These are phyloP conservation scores for Siniperca obscura DNA, from an alignment of 2,797 vertebrate genomes.

Conservation along the genomic window DNA sequence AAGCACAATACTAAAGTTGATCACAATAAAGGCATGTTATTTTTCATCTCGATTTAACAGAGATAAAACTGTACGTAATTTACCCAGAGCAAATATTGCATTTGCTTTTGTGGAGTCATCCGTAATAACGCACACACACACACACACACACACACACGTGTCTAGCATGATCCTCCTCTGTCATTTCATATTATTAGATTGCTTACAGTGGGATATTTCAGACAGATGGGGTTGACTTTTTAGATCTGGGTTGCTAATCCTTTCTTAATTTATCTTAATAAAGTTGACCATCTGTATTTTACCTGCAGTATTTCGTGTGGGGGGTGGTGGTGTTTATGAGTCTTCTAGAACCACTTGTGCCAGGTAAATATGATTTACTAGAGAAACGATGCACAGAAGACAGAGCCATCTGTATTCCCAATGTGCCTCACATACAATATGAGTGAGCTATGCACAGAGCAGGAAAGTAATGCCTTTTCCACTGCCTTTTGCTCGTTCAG, in stretches of 20 bases:
- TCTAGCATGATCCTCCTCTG: background rate
- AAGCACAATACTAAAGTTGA: conserved; percentile 17
- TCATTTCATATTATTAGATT: conserved; percentile 11
- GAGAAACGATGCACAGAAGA: conserved; percentile 17
- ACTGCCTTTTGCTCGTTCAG: conserved; percentile 58
- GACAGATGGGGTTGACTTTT: conserved; percentile 34
- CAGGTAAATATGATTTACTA: conserved; percentile 47
- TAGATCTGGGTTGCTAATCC: conserved; percentile 41
- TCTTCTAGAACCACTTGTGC: conserved; percentile 30
- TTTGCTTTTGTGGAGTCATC: conserved; percentile 11
- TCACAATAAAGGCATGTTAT: conserved; percentile 2
- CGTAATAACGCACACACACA: background rate
- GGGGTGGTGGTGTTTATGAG: background rate
- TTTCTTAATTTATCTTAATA: conserved; percentile 37
- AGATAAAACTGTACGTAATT: background rate
- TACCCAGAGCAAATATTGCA: conserved; percentile 13
- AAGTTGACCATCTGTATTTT: conserved; percentile 10
- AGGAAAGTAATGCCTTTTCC: conserved; percentile 31
- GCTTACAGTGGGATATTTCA: conserved; percentile 21
- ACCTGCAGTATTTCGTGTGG: conserved; percentile 25
- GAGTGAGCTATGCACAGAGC: conserved; percentile 32
- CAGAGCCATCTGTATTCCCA: conserved; percentile 53
- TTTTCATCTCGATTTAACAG: conserved; percentile 14
- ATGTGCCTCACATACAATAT: conserved; percentile 33
- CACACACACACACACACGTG: background rate